Base-by-base conservation (phyloP, 1,140 invertebrate genomes). In the Battus philenor region DNA sequence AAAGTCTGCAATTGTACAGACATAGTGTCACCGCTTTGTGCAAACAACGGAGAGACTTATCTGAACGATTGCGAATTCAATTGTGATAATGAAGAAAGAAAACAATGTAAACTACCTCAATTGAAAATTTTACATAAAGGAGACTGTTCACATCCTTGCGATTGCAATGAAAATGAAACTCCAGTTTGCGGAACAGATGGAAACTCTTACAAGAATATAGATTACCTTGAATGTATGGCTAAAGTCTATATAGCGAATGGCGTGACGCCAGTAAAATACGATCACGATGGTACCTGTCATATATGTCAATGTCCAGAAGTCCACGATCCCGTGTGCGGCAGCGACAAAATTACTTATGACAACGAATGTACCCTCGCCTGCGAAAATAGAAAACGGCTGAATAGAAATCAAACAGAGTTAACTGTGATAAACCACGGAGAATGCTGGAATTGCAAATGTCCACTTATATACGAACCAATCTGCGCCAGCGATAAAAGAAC, bases 401-500 rank as follows among this genome's bases (percentile, higher is more conserved):
- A 13, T 8, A 8, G 12, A 2, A 32, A 44, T 11, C 2, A 30
- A 22, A 38, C 48, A 10, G 0, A 11, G 4, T 26, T 41, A 34
- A 43, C 13, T 26, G 5, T 31, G 29, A 26, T 16, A 9, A 7
- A n/a, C 1, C 10, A 10, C 29, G 27, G 47, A 6, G 27, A 33
- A 8, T 59, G 56, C 43, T 15, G 7, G 1, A 9, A 4, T 10
- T 12, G 10, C 15, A 34, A 47, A 29, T 33, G 16, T 30, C n/a
- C 27, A 1, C n/a, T 10, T 1, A 10, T 30, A 11, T n/a, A 6
- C n/a, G 24, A 27, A 2, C 54, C 68, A 56, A 90, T 95, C 44
- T 95, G 93, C 75, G 93, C 93, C 10, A 92, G 90, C 15, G 91
- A 95, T 74, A 90, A 90, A 6, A 76, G 90, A n/a, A 94, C 93